phyloP scores from a whole-genome alignment of 2,888 invertebrate species.

The Hirtodrosophila duncani region DNA sequence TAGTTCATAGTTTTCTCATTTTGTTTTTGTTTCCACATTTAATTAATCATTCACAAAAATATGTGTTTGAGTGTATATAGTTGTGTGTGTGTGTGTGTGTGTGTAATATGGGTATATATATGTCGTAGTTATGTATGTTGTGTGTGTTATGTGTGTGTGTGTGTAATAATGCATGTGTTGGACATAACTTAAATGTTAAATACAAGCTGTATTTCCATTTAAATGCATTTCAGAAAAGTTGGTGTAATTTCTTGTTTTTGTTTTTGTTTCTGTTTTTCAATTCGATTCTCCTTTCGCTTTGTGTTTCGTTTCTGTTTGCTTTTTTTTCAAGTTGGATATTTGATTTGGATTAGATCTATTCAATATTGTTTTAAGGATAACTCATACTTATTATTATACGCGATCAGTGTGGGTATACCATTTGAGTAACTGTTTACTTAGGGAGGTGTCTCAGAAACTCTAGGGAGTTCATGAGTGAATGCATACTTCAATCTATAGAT shows the following conservation, averaged over 20 bases:
- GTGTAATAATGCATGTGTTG: slow-evolving; percentile 10
- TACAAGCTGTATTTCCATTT: slow-evolving; percentile 60
- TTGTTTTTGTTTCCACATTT: too few relatives aligned
- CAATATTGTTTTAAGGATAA: neutral
- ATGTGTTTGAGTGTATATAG: slow-evolving; percentile 27
- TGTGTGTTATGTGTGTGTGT: slow-evolving; percentile 6
- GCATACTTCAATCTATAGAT: too few relatives aligned
- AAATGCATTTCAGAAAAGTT: slow-evolving; percentile 70
- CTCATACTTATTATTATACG: too few relatives aligned
- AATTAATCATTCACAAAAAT: slow-evolving; percentile 71
- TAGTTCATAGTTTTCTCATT: slow-evolving; percentile 60
- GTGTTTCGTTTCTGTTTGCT: neutral
- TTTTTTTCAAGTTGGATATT: neutral
- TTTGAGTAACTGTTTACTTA: too few relatives aligned
- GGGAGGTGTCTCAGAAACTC: too few relatives aligned
- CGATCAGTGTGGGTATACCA: too few relatives aligned
- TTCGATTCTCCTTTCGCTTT: too few relatives aligned
- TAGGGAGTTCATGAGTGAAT: too few relatives aligned
- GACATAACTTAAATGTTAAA: slow-evolving; percentile 60
- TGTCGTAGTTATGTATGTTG: neutral
- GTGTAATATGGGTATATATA: neutral
- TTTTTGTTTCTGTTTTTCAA: slow-evolving; percentile 9
- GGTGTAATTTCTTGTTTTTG: slow-evolving; percentile 19
- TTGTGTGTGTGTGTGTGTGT: slow-evolving; percentile 3
- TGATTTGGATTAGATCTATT: slow-evolving; percentile 13